A percentile compares a stretch with the other conserved stretches of the same genome.
Conservation (phyloP, 2,888 invertebrate species). For the Rhagium mordax region DNA sequence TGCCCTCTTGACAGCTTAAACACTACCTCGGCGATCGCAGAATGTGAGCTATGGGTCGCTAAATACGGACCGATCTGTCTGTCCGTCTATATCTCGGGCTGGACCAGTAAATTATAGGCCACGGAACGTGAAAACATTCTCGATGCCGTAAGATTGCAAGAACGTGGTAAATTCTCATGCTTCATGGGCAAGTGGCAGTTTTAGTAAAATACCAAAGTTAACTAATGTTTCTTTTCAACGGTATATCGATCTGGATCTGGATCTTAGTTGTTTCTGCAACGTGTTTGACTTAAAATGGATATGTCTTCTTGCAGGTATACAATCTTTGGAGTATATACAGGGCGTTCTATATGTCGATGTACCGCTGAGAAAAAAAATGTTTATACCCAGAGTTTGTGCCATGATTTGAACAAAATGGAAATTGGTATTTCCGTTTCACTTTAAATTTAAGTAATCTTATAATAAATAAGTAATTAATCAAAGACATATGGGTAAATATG, state of each 20-base stretch:
- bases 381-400: too few relatives aligned
- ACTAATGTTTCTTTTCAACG: slow-evolving; percentile 6
- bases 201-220: slow-evolving; percentile 2
- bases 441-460: too few relatives aligned
- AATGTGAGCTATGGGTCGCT: slow-evolving; percentile 59
- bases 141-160: slow-evolving; percentile 11
- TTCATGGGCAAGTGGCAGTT: neutral
- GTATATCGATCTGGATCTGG: slow-evolving; percentile 8
- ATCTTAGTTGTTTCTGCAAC: neutral
- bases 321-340: neutral
- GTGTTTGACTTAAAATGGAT: neutral
- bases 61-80: slow-evolving; percentile 51
- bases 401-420: too few relatives aligned
- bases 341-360: neutral
- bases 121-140: slow-evolving; percentile 30
- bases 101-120: slow-evolving; percentile 47
- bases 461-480: too few relatives aligned
- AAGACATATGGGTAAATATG: too few relatives aligned
- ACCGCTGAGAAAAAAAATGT: too few relatives aligned
- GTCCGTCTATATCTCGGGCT: slow-evolving; percentile 33
- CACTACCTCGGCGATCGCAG: slow-evolving; percentile 54
- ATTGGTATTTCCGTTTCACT: too few relatives aligned
- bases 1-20: slow-evolving; percentile 63
- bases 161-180: slow-evolving; percentile 24
- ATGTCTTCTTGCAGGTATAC: neutral